A percentile compares a stretch with the other conserved stretches of the same genome.
phyloP scores from a whole-genome alignment of 2,113 vertebrate genomes.

The Pipa parva region DNA sequence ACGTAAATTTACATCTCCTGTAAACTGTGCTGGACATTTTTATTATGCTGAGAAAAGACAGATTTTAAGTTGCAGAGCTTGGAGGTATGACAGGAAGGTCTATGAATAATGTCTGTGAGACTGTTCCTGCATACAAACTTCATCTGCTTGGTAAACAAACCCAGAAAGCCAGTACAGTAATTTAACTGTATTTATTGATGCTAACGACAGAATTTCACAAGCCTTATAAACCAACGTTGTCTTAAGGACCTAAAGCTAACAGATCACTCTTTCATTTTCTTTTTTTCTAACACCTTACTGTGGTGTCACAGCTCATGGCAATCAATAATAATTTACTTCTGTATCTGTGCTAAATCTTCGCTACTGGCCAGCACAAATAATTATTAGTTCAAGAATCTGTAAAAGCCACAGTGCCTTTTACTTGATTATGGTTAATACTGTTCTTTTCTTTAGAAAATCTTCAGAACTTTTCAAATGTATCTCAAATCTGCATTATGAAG shows the following conservation, averaged over 20 bases:
- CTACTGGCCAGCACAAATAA: conserved; percentile 16
- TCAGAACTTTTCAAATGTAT: too few relatives aligned
- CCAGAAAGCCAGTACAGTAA: conserved; percentile 27
- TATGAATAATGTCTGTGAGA: conserved; percentile 24
- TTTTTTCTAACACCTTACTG: conserved; percentile 18
- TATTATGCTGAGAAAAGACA: conserved; percentile 40
- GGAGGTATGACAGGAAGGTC: conserved; percentile 30
- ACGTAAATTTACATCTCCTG: conserved; percentile 43
- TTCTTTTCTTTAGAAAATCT: too few relatives aligned
- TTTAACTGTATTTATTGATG: conserved; percentile 41
- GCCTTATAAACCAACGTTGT: conserved; percentile 25
- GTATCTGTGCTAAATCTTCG: conserved; percentile 29
- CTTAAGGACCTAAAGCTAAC: conserved; percentile 29
- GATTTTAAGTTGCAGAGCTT: conserved; percentile 41
- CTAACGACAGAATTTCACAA: conserved; percentile 35
- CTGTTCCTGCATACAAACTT: conserved; percentile 33
- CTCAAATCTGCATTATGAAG: too few relatives aligned
- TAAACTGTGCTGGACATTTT: conserved; percentile 38
- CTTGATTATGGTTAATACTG: neutral
- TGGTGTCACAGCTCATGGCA: conserved; percentile 27
- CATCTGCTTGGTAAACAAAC: conserved; percentile 36
- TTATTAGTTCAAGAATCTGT: conserved; percentile 9
- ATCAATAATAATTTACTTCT: conserved; percentile 42
- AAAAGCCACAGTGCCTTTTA: conserved; percentile 3
- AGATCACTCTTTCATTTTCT: conserved; percentile 38